Evolutionary conservation across 1,140 invertebrate genomes (phyloP).

Genomic region (Diploscapter pachys): DNA sequence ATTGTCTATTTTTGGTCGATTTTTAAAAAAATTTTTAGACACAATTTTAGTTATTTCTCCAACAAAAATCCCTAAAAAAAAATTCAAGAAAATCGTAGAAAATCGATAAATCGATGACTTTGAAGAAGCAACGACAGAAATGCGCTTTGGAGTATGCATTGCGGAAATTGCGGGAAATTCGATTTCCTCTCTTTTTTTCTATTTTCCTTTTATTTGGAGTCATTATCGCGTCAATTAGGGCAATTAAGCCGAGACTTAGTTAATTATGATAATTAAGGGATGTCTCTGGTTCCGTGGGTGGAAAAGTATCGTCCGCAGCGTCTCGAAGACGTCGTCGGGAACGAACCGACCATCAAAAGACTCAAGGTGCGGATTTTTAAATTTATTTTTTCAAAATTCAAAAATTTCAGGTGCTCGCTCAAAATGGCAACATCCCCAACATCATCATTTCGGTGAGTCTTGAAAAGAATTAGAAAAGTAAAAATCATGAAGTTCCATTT

Average conservation of each 20-base stretch:
- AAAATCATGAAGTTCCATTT: no score
- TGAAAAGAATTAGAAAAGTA: no score
- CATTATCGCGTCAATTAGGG: no score
- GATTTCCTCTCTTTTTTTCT: neutral
- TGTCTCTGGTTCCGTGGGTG: conserved; percentile 67
- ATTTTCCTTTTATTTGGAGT: neutral
- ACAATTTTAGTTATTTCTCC: no score
- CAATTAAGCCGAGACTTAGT: conserved; percentile 42
- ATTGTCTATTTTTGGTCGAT: no score
- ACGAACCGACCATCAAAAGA: conserved; percentile 85
- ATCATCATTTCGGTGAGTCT: conserved; percentile 84
- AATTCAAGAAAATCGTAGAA: no score
- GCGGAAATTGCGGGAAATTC: neutral
- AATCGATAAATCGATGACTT: no score
- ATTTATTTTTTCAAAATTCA: no score
- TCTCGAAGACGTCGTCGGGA: conserved; percentile 89
- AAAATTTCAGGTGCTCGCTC: conserved; percentile 70
- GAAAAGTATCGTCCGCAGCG: conserved; percentile 90
- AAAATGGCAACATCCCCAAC: conserved; percentile 92
- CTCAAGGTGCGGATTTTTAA: conserved; percentile 60
- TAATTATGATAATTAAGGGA: conserved; percentile 2
- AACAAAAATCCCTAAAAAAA: no score
- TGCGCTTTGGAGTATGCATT: no score
- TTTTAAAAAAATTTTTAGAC: no score
- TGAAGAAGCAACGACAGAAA: no score